phyloP scores from a whole-genome alignment of 1,140 invertebrate species.

The Adoxophyes honmai region DNA sequence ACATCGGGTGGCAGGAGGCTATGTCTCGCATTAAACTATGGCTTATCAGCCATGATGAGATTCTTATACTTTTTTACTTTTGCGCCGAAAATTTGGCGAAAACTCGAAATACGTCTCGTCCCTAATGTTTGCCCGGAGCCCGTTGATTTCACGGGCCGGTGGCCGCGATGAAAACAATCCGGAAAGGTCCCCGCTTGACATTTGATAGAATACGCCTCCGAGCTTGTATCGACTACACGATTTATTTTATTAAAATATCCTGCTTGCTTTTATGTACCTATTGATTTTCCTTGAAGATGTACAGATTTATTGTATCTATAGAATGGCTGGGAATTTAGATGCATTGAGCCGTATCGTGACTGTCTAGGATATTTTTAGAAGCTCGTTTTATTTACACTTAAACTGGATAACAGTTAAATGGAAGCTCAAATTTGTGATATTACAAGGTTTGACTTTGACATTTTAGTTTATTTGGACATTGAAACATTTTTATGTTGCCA shows the following conservation, averaged over 20 bases:
- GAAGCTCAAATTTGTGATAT: too few relatives aligned
- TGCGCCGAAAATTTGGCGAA: background rate
- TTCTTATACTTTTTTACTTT: too few relatives aligned
- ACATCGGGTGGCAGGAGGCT: too few relatives aligned
- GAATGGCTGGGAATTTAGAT: background rate
- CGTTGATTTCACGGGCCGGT: conserved; percentile 65
- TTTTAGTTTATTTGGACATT: too few relatives aligned
- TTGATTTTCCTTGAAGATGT: conserved; percentile 5
- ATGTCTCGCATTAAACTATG: too few relatives aligned
- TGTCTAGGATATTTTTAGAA: too few relatives aligned
- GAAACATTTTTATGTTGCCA: too few relatives aligned
- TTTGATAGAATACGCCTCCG: conserved; percentile 65
- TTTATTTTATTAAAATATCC: conserved; percentile 16
- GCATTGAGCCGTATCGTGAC: too few relatives aligned
- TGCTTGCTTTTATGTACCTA: conserved; percentile 1
- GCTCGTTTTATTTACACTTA: too few relatives aligned
- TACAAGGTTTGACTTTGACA: too few relatives aligned
- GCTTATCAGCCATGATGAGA: too few relatives aligned
- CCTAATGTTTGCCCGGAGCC: conserved; percentile 45
- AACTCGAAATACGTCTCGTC: background rate
- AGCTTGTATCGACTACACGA: conserved; percentile 20
- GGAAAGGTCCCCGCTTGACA: conserved; percentile 62
- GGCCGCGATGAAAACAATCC: conserved; percentile 56
- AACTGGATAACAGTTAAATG: too few relatives aligned
- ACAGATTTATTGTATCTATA: background rate